Base-by-base conservation (phyloP, 2,113 vertebrate genomes). In the Potamarius usumacintae region DNA sequence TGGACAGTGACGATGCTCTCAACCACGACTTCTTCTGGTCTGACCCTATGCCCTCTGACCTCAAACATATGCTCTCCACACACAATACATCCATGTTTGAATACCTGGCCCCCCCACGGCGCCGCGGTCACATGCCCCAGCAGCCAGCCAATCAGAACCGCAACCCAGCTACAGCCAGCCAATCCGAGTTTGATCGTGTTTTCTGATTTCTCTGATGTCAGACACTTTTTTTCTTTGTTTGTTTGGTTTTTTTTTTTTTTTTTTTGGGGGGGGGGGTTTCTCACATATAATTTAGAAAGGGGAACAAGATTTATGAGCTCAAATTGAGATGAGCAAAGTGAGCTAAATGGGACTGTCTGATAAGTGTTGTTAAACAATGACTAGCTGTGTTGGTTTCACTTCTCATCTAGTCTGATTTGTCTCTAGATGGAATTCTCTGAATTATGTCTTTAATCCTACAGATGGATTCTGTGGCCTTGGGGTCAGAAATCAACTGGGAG, bases 21-120 rank as follows among this genome's bases (percentile, higher is more conserved):
- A 99, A 99, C 92, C 98, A 99, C 0, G 98, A 99, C 93, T 99
- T 99, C 95, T 99, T 99, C 95, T 99, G 98, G 98, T 99, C 97
- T 0, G 98, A 99, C 92, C 98, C 98, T 52, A 99, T 99, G 98
- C 98, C 98, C 0, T 99, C 98, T 0, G 98, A 99, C 94, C 96
- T 99, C 86, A 99, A 99, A 92, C 97, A 97, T 94, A 99, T 99
- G 98, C 96, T 99, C 9, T 99, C 98, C 83, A 98, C 97, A 0
- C 98, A 99, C 94, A 97, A 99, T 95, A 98, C 97, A 0, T 99
- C 98, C 90, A 99, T 99, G 98, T 99, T 99, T 0, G 98, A 99
- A 91, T 99, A 99, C 88, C 93, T 99, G 93, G 98, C 98, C 0
- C 98, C 98, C 0, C 98, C 98, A 0, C 94, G 98, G 63, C 94